Conservation (phyloP, 2,113 vertebrate species). For the Myotis davidii region DNA sequence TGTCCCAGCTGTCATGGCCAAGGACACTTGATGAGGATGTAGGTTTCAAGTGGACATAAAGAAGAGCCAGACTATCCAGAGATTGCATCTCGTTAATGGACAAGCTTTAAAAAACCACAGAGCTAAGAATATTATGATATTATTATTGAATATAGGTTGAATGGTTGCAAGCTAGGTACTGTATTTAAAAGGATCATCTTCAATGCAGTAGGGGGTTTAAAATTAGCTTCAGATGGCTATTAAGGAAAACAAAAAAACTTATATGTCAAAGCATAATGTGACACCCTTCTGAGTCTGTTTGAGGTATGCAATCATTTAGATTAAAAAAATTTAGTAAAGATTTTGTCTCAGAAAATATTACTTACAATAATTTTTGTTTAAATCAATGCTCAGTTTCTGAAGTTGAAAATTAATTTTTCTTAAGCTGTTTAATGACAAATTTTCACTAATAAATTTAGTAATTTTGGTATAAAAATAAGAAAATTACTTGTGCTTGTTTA, state of each 20-base stretch:
- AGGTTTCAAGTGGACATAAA: not conserved
- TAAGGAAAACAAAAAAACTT: not conserved
- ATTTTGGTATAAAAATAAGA: conserved; percentile 14
- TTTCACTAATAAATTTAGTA: not conserved
- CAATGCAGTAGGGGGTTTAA: not conserved
- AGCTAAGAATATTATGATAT: not conserved
- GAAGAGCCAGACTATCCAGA: not conserved
- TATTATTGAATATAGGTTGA: not conserved
- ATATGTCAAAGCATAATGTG: not conserved
- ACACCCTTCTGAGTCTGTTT: not conserved
- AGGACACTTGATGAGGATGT: not conserved
- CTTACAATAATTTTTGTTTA: not conserved
- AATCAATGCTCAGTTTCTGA: not conserved
- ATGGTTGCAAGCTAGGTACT: not conserved
- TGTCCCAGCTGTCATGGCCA: not conserved
- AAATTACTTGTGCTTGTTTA: not conserved
- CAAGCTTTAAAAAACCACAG: not conserved
- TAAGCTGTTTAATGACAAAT: not conserved
- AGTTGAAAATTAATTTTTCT: not conserved
- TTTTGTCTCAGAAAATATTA: not conserved
- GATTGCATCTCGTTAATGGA: not conserved
- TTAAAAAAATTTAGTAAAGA: not conserved
- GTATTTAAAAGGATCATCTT: not conserved
- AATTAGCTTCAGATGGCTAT: not conserved
- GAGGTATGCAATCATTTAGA: not conserved